Conservation (phyloP, 1,140 invertebrate species). For the Augochlora pura region DNA sequence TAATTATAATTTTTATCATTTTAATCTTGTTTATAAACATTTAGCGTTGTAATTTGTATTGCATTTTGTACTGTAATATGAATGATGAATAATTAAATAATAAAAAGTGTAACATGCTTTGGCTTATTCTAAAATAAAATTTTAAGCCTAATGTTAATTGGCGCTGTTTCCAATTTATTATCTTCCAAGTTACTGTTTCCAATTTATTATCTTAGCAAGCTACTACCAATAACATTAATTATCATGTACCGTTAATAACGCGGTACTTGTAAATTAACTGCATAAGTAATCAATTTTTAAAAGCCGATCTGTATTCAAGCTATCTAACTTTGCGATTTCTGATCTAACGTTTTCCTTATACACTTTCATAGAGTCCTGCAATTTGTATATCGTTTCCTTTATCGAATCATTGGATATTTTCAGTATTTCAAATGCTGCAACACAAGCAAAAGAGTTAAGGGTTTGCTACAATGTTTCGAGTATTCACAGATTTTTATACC, state of each 20-base stretch:
- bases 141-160: background rate
- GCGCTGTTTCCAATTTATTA: background rate
- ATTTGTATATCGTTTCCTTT: slow-evolving; percentile 35
- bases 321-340: slow-evolving; percentile 43
- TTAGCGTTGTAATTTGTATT: background rate
- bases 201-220: background rate
- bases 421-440: slow-evolving; percentile 37
- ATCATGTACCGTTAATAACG: background rate
- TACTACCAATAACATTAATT: background rate
- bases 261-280: background rate
- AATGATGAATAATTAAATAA: background rate
- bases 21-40: background rate
- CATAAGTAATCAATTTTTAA: slow-evolving; percentile 40
- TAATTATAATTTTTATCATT: background rate
- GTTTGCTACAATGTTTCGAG: no score
- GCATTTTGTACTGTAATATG: background rate
- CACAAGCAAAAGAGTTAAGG: background rate
- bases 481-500: slow-evolving; percentile 13
- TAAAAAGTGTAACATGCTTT: background rate
- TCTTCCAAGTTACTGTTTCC: no score
- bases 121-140: background rate
- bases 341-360: slow-evolving; percentile 23
- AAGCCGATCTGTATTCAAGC: slow-evolving; percentile 46
- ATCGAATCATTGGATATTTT: slow-evolving; percentile 42
- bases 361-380: slow-evolving; percentile 35